phyloP scores from a whole-genome alignment of 1,140 invertebrate species.

The Ceratina japonica region DNA sequence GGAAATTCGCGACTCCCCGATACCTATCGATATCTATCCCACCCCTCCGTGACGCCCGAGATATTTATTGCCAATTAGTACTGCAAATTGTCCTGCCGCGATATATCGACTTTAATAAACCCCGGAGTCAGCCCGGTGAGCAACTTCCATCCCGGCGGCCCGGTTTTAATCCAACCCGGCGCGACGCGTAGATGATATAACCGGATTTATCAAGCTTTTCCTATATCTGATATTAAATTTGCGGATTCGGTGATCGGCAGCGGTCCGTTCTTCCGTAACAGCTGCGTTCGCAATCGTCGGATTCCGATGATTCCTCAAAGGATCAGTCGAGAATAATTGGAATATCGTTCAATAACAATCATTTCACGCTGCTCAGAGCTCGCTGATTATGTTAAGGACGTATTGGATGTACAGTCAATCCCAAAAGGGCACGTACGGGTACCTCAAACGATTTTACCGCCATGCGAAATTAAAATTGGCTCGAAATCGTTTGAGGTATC shows the following conservation, averaged over 20 bases:
- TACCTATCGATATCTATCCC: too few species aligned
- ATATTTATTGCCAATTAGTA: slow-evolving; percentile 35
- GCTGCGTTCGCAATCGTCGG: background rate
- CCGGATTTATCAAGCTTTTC: slow-evolving; percentile 34
- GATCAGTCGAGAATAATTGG: too few species aligned
- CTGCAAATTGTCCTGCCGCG: slow-evolving; percentile 18
- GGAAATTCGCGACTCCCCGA: too few species aligned
- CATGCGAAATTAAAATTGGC: too few species aligned
- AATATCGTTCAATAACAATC: background rate
- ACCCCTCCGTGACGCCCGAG: too few species aligned
- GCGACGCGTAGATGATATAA: slow-evolving; percentile 18
- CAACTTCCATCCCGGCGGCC: background rate
- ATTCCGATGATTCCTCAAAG: background rate
- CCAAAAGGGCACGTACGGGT: too few species aligned
- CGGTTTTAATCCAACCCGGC: slow-evolving; percentile 1
- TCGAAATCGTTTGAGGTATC: too few species aligned
- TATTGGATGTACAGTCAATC: too few species aligned
- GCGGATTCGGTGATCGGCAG: background rate
- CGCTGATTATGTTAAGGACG: too few species aligned
- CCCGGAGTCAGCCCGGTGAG: background rate
- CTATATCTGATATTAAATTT: slow-evolving; percentile 32
- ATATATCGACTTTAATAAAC: slow-evolving; percentile 37
- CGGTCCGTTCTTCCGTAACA: background rate
- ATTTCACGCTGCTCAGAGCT: too few species aligned
- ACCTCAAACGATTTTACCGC: too few species aligned